phyloP scores from a whole-genome alignment of 2,797 vertebrate genomes.

The Enteromius treurensis region DNA sequence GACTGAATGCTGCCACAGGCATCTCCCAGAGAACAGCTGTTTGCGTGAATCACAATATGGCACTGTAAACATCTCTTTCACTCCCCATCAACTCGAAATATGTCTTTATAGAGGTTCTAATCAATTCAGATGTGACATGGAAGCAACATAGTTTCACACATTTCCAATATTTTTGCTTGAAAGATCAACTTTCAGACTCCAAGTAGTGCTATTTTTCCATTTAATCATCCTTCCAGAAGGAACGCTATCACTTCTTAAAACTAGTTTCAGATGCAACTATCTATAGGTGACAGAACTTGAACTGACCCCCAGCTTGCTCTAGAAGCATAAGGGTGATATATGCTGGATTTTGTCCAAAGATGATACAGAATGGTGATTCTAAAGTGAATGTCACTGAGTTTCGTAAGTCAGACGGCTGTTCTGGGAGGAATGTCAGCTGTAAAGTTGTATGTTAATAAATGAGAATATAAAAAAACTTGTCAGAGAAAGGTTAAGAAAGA shows the following conservation, averaged over 20 bases:
- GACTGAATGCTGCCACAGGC: constrained; percentile 48
- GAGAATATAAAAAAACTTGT: neutral
- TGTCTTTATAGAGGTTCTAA: constrained; percentile 36
- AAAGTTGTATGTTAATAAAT: constrained; percentile 7
- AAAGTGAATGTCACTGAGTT: constrained; percentile 18
- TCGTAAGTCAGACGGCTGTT: constrained; percentile 3
- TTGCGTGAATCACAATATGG: constrained; percentile 43
- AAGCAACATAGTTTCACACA: neutral
- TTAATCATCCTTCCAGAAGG: neutral
- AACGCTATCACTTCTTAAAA: neutral
- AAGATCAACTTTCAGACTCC: constrained; percentile 1
- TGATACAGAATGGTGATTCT: constrained; percentile 14
- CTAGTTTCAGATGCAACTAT: neutral
- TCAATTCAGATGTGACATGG: constrained; percentile 29
- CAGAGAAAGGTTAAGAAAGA: neutral
- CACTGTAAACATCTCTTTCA: constrained; percentile 41
- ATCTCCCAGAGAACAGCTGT: constrained; percentile 37
- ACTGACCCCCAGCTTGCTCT: neutral
- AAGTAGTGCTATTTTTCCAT: neutral
- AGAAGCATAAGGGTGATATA: constrained; percentile 27
- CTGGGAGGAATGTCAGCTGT: neutral
- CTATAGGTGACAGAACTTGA: constrained; percentile 10
- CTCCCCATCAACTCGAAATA: constrained; percentile 33
- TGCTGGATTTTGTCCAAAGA: neutral
- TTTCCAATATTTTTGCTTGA: constrained; percentile 2